Percentiles rank a stretch among this genome's conserved stretches.
Evolutionary conservation across 2,797 vertebrate genomes (phyloP).

Genomic region (Remorina albescens): DNA sequence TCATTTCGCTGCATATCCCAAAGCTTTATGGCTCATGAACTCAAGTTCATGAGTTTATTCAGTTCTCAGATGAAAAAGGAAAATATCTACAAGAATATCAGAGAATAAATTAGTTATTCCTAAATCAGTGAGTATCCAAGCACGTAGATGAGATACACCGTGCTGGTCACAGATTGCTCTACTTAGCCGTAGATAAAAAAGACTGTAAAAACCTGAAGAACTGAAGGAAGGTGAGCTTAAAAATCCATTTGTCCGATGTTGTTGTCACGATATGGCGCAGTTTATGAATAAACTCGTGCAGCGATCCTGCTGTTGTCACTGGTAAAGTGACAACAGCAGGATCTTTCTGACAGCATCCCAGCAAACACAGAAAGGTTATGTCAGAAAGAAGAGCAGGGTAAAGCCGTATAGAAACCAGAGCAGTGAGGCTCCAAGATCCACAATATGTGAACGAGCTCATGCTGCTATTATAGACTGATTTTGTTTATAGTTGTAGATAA

Average conservation of each 20-base stretch:
- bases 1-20: too few relatives aligned
- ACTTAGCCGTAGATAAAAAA: too few relatives aligned
- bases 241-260: neutral
- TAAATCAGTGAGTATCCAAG: too few relatives aligned
- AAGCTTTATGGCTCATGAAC: too few relatives aligned
- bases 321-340: conserved; percentile 23
- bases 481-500: neutral
- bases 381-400: conserved; percentile 9
- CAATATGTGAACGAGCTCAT: conserved; percentile 11
- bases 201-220: too few relatives aligned
- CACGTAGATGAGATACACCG: too few relatives aligned
- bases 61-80: too few relatives aligned
- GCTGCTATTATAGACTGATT: neutral
- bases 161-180: too few relatives aligned
- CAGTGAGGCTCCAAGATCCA: conserved; percentile 30
- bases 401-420: conserved; percentile 10
- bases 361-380: conserved; percentile 16
- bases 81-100: too few relatives aligned
- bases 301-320: too few relatives aligned
- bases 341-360: conserved; percentile 2
- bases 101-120: too few relatives aligned
- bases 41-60: too few relatives aligned
- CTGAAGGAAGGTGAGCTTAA: neutral
- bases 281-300: neutral
- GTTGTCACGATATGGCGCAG: neutral